A percentile compares a stretch with the other conserved stretches of the same genome.
Evolutionary conservation across 2,888 invertebrate species (phyloP).

Genomic region (Gisinianus flammeolus): DNA sequence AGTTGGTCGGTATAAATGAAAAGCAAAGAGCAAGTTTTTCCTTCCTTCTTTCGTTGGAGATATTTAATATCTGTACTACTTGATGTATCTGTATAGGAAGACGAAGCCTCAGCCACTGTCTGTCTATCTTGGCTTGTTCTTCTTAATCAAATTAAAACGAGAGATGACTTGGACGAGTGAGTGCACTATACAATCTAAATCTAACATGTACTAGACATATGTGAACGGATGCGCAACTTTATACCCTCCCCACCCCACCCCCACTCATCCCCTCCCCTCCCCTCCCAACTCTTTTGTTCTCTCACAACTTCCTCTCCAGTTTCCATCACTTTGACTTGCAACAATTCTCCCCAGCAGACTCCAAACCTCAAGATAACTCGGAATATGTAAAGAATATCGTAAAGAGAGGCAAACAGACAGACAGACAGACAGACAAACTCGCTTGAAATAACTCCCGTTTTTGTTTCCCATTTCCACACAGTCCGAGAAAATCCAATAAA

Average conservation of each 20-base stretch:
- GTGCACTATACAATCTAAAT: background rate
- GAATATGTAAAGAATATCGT: background rate
- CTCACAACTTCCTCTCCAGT: too few relatives aligned
- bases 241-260: background rate
- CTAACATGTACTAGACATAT: too few relatives aligned
- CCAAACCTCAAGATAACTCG: background rate
- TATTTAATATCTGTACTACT: too few relatives aligned
- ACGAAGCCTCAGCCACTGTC: too few relatives aligned
- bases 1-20: background rate
- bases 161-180: background rate
- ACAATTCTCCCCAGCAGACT: background rate
- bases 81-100: too few relatives aligned
- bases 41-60: too few relatives aligned
- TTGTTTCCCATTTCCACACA: too few relatives aligned
- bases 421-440: background rate
- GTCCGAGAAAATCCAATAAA: too few relatives aligned
- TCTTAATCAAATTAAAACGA: slow-evolving; percentile 17
- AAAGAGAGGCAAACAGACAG: background rate
- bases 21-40: background rate
- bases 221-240: background rate
- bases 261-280: background rate
- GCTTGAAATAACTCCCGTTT: too few relatives aligned
- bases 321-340: background rate
- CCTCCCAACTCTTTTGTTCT: too few relatives aligned
- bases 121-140: background rate